Percentiles rank a stretch among this genome's conserved stretches.
Evolutionary conservation across 2,113 vertebrate species (phyloP).

Genomic region (Cyanoliseus patagonus): DNA sequence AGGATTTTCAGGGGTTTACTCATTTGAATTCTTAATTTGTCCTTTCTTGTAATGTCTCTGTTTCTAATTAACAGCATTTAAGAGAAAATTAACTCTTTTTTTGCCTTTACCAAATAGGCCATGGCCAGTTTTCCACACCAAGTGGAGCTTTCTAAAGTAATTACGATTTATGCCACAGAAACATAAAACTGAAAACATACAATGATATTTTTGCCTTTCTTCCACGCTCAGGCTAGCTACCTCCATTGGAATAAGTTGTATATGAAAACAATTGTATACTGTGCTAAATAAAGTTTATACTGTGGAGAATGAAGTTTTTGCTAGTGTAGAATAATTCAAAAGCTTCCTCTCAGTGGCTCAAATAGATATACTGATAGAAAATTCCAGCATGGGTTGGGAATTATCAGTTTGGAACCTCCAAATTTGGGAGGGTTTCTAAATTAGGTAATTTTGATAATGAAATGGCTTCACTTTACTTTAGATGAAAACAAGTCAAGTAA

Average conservation of each 20-base stretch:
- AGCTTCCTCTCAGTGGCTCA: neutral
- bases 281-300: neutral
- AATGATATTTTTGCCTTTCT: neutral
- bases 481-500: neutral
- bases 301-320: neutral
- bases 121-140: neutral
- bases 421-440: neutral
- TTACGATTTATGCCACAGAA: neutral
- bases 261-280: neutral
- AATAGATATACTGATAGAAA: neutral
- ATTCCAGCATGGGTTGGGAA: neutral
- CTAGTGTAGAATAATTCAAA: neutral
- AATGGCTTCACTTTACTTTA: neutral
- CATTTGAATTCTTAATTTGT: slow-evolving; percentile 74
- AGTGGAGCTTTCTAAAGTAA: neutral
- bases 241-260: neutral
- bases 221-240: neutral
- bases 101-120: slow-evolving; percentile 27
- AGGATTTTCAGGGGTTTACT: slow-evolving; percentile 54
- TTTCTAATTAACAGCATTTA: slow-evolving; percentile 74
- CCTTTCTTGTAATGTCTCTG: slow-evolving; percentile 53
- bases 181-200: neutral
- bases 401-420: neutral
- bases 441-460: neutral
- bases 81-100: slow-evolving; percentile 23